A percentile compares a stretch with the other conserved stretches of the same genome.
phyloP scores from a whole-genome alignment of 2,888 invertebrate species.

The Morpho achilles region DNA sequence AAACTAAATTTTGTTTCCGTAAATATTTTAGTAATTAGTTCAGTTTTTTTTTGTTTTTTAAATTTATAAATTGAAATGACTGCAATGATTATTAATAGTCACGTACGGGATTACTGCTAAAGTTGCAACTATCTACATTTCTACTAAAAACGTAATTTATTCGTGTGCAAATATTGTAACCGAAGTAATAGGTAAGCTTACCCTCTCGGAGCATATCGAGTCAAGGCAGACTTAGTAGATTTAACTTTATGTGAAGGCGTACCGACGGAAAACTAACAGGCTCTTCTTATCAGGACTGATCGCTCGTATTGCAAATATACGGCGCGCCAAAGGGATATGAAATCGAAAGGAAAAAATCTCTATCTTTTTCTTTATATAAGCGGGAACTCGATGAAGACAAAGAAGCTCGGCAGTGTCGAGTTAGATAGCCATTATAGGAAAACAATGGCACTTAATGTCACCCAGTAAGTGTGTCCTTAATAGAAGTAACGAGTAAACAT shows the following conservation, averaged over 20 bases:
- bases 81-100: no score
- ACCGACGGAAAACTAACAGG: conserved; percentile 40
- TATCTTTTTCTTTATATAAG: conserved; percentile 8
- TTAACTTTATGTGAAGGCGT: conserved; percentile 42
- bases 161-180: conserved; percentile 43
- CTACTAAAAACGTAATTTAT: conserved; percentile 39
- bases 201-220: conserved; percentile 44
- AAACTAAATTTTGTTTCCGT: no score
- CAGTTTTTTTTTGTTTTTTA: no score
- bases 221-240: conserved; percentile 45
- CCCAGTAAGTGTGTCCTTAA: conserved; percentile 4
- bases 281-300: conserved; percentile 36
- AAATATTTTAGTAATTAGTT: no score
- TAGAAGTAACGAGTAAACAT: conserved; percentile 11
- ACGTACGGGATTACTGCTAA: no score
- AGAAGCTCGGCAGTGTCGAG: conserved; percentile 5
- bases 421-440: conserved; percentile 9
- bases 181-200: conserved; percentile 47
- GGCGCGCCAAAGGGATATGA: conserved; percentile 27
- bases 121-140: no score
- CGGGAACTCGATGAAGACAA: conserved; percentile 10
- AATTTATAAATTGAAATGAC: no score
- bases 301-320: conserved; percentile 25
- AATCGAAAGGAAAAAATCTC: conserved; percentile 24
- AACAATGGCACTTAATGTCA: conserved; percentile 13